Evolutionary conservation across 2,888 invertebrate genomes (phyloP).

Genomic region (Ganaspis brasiliensis): DNA sequence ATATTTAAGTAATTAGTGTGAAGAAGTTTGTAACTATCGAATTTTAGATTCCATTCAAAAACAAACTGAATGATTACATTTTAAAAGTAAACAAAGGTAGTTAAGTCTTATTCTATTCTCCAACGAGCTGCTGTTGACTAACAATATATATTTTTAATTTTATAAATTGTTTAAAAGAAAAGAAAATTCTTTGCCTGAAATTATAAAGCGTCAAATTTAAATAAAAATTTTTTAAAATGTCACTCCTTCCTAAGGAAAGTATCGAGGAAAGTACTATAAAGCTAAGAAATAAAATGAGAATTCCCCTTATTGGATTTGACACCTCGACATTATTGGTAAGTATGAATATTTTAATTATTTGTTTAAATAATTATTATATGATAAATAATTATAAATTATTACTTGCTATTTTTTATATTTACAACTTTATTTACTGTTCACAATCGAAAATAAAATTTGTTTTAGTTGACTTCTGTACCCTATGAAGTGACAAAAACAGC

Average conservation of each 20-base stretch:
- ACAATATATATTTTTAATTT: not conserved
- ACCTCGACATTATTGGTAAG: not conserved
- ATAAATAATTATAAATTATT: too few relatives aligned
- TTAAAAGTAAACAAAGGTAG: too few relatives aligned
- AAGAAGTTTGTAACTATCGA: too few relatives aligned
- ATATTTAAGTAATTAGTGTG: too few relatives aligned
- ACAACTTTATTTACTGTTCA: too few relatives aligned
- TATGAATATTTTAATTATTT: not conserved
- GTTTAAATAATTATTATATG: not conserved
- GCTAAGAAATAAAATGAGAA: not conserved
- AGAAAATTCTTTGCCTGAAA: not conserved
- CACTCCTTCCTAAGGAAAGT: not conserved
- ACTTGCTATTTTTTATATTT: too few relatives aligned
- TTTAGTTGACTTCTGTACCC: not conserved
- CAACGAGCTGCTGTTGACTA: too few relatives aligned
- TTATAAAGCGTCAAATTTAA: not conserved
- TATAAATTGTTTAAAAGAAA: not conserved
- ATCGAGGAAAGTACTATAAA: not conserved
- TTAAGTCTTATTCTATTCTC: too few relatives aligned
- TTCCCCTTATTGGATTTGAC: not conserved
- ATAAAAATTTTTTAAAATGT: not conserved
- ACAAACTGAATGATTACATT: too few relatives aligned
- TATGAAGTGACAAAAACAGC: conserved; percentile 64
- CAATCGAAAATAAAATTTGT: not conserved
- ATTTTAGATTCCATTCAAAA: too few relatives aligned